phyloP scores from a whole-genome alignment of 2,113 vertebrate species.

The Platysteira castanea region DNA sequence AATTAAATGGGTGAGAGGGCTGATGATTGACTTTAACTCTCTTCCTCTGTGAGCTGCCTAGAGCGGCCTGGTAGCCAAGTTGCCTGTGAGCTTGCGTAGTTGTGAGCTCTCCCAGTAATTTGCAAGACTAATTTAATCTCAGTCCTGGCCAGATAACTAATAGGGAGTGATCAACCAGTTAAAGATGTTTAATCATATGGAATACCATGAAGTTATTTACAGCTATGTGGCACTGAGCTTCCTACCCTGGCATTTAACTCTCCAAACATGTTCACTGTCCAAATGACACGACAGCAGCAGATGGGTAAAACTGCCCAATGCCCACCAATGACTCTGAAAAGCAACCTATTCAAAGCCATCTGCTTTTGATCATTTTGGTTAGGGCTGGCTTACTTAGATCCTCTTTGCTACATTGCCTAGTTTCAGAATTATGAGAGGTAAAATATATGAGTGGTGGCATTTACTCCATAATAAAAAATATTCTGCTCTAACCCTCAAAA shows the following conservation, averaged over 20 bases:
- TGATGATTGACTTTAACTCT: not conserved
- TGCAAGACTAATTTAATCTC: constrained; percentile 1
- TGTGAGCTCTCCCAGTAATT: not conserved
- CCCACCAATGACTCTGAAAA: not conserved
- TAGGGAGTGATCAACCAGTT: constrained; percentile 10
- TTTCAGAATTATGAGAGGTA: not conserved
- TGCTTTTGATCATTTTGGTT: not conserved
- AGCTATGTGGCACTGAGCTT: not conserved
- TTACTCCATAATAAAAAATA: not conserved
- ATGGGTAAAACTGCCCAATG: not conserved
- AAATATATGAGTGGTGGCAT: not conserved
- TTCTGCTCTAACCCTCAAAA: not conserved
- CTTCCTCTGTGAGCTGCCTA: not conserved
- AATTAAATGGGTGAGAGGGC: not conserved
- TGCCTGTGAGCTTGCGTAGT: not conserved
- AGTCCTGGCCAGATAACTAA: not conserved
- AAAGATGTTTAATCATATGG: not conserved
- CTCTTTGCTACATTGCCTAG: not conserved
- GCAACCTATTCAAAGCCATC: not conserved
- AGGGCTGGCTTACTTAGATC: not conserved
- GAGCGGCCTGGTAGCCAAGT: not conserved
- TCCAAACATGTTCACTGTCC: not conserved
- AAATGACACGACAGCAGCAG: not conserved
- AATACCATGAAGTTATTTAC: not conserved
- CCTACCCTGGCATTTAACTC: not conserved